Evolutionary conservation across 2,888 invertebrate genomes (phyloP).

Genomic region (Drosophila trichaetosa): DNA sequence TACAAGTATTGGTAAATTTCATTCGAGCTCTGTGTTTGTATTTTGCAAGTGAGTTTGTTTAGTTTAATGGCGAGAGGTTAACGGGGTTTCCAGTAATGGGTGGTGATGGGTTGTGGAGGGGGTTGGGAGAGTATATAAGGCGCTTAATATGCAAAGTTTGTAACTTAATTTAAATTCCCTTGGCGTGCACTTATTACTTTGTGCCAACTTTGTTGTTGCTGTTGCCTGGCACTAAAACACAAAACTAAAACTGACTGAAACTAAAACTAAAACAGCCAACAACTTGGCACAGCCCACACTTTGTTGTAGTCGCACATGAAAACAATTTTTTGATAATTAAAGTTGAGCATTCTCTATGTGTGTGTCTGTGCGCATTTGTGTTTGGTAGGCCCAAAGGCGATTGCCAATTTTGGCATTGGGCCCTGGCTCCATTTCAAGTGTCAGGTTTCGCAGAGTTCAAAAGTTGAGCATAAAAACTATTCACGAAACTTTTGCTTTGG

Average conservation of each 20-base stretch:
- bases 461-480: conserved; percentile 46
- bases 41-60: conserved; percentile 49
- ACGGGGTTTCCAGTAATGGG: not conserved
- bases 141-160: conserved; percentile 71
- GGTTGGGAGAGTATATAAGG: conserved; percentile 37
- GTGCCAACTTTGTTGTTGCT: conserved; percentile 56
- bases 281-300: conserved; percentile 61
- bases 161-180: conserved; percentile 76
- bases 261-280: conserved; percentile 44
- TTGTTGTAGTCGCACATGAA: conserved; percentile 61
- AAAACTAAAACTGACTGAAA: conserved; percentile 48
- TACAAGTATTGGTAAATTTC: conserved; percentile 53
- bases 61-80: conserved; percentile 6
- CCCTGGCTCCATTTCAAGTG: conserved; percentile 65
- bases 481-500: conserved; percentile 40
- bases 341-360: conserved; percentile 51
- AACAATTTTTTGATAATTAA: conserved; percentile 67
- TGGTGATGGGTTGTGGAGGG: not conserved
- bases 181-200: conserved; percentile 70
- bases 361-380: conserved; percentile 10
- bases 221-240: conserved; percentile 54
- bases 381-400: conserved; percentile 44
- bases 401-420: conserved; percentile 60
- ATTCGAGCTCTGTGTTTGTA: conserved; percentile 46
- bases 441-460: conserved; percentile 55